Percentiles rank a stretch among this genome's conserved stretches.
Conservation (phyloP, 2,113 vertebrate species). For the Ellobius talpinus region DNA sequence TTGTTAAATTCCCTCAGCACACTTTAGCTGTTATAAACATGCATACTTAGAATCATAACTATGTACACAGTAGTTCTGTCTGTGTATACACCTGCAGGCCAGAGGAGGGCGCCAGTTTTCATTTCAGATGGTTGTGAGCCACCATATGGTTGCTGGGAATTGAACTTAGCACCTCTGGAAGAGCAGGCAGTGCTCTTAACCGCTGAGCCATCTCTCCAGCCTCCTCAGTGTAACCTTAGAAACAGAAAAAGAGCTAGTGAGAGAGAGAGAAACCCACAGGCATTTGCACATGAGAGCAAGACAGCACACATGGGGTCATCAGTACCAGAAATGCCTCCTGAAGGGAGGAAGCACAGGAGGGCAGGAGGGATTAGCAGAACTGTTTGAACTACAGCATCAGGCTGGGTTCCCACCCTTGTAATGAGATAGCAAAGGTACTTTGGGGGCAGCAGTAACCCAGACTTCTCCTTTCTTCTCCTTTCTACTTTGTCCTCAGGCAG, state of each 20-base stretch:
- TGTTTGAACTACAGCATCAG: background rate
- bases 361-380: background rate
- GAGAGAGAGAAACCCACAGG: background rate
- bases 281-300: background rate
- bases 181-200: too few species aligned
- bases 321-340: background rate
- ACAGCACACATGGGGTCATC: fast-evolving
- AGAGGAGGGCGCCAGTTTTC: too few species aligned
- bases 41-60: background rate
- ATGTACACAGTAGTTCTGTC: too few species aligned
- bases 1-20: background rate
- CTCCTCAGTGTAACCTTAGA: background rate
- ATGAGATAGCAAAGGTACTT: background rate
- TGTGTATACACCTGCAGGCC: too few species aligned
- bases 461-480: background rate
- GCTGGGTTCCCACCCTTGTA: background rate
- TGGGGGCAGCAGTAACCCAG: background rate
- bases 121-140: too few species aligned
- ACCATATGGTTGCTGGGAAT: too few species aligned
- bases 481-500: background rate
- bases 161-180: too few species aligned
- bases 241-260: background rate
- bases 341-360: background rate
- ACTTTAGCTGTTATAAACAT: background rate
- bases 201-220: too few species aligned